phyloP scores from a whole-genome alignment of 2,113 vertebrate species.

The Plectropomus leopardus region DNA sequence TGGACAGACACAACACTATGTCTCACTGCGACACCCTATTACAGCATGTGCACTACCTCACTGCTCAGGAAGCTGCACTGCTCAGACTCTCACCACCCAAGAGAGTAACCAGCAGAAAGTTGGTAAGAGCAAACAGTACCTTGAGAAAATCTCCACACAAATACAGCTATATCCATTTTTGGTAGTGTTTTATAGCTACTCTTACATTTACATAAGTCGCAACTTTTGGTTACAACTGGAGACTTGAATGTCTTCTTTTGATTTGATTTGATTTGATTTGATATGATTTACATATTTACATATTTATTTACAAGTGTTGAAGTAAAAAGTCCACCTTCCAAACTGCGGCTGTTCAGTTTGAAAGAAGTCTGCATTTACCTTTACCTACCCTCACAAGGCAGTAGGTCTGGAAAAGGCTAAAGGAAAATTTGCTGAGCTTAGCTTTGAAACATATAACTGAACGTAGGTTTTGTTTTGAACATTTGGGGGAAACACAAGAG shows the following conservation, averaged over 20 bases:
- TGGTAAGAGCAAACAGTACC: background rate
- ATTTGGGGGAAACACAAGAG: too few species aligned
- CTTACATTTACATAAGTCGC: background rate
- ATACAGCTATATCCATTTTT: background rate
- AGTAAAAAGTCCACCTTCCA: background rate
- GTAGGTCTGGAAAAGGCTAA: background rate
- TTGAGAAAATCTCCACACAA: background rate
- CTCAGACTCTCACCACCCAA: conserved; percentile 39
- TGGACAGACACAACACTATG: conserved; percentile 54
- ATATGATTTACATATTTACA: too few species aligned
- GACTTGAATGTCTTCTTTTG: background rate
- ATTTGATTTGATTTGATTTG: too few species aligned
- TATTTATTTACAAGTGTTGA: too few species aligned
- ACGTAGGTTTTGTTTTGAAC: too few species aligned
- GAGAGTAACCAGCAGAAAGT: background rate
- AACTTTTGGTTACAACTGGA: background rate
- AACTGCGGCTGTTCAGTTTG: background rate
- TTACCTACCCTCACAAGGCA: too few species aligned
- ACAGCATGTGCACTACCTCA: conserved; percentile 70
- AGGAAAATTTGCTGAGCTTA: background rate
- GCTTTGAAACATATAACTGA: background rate
- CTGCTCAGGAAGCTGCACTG: conserved; percentile 42
- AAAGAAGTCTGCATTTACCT: background rate
- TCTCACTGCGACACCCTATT: conserved; percentile 65
- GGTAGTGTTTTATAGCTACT: too few species aligned